Base-by-base conservation (phyloP, 2,113 vertebrate species). In the Calonectris borealis region DNA sequence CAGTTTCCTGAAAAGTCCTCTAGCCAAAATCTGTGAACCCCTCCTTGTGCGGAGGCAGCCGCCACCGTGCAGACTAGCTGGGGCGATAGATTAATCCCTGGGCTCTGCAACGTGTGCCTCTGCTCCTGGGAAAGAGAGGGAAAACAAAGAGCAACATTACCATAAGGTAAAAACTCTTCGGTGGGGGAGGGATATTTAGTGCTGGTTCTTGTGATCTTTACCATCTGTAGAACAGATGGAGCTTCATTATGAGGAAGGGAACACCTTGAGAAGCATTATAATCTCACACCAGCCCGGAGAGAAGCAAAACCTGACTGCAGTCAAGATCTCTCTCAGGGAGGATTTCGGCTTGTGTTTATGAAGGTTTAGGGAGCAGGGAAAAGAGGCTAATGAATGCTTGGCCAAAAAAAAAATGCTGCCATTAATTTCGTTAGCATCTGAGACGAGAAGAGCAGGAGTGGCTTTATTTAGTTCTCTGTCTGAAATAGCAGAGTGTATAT, bases 211-310 rank as follows among this genome's bases (percentile, higher is more conserved):
- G 96, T 96, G 97, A 97, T 97, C 95, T 96, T 97, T 93, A 93
- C 97, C 95, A 97, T 96, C 96, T 97, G 96, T 64, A 97, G 96
- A 97, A 97, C 96, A 97, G 95, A 97, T 97, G 97, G 96, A 97
- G 95, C 89, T 97, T 95, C 94, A 94, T 97, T 97, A 97, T 96
- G 93, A 96, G 95, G 86, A 97, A 97, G 91, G 75, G 95, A 96
- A 96, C 97, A 97, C 95, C 95, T 97, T 97, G 96, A 97, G 95
- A 75, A 94, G 82, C 91, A 96, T 86, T 92, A 97, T 96, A 97
- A 96, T 97, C 95, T 97, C 93, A 90, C 97, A 97, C 93, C 55
- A 93, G 91, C 91, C 91, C 0, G 4, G 94, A 78, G 82, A 95
- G 96, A 97, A 96, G 91, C 91, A 91, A 95, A 97, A 93, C 93